These are phyloP conservation scores for Phoenicopterus ruber DNA, from an alignment of 2,113 vertebrate genomes.

Conservation along the genomic window DNA sequence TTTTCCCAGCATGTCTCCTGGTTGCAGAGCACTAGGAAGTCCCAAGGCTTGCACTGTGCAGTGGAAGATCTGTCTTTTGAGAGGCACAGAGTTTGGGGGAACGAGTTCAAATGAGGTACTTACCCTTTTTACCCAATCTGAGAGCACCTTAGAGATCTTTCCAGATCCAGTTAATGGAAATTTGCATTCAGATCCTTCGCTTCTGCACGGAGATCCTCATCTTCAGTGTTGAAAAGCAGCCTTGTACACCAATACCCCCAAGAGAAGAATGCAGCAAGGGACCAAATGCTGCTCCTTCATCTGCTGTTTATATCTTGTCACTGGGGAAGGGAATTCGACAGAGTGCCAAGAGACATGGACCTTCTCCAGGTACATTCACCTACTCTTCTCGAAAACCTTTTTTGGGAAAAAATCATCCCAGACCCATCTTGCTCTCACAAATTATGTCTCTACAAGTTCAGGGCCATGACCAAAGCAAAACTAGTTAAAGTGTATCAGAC, in stretches of 20 bases:
- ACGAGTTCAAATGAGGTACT: background rate
- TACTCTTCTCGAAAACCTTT: background rate
- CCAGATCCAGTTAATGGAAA: background rate
- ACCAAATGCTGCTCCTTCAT: background rate
- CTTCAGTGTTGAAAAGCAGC: background rate
- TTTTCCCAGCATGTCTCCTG: background rate
- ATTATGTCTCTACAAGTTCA: background rate
- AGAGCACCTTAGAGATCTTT: background rate
- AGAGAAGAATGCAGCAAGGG: background rate
- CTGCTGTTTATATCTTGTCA: background rate
- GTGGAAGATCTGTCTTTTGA: background rate
- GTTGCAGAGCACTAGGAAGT: background rate
- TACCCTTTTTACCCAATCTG: background rate
- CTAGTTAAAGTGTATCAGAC: background rate
- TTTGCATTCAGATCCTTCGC: background rate
- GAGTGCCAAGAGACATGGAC: background rate
- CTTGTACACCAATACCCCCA: background rate
- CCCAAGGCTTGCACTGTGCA: rapidly evolving
- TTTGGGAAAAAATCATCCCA: background rate
- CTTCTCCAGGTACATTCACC: background rate
- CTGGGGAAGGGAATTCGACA: background rate
- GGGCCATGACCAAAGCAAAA: background rate
- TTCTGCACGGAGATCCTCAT: background rate
- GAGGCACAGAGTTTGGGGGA: background rate
- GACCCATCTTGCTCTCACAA: background rate